A percentile compares a stretch with the other conserved stretches of the same genome.
These are phyloP conservation scores for Solea solea DNA, from an alignment of 2,113 vertebrate species.

Conservation along the genomic window DNA sequence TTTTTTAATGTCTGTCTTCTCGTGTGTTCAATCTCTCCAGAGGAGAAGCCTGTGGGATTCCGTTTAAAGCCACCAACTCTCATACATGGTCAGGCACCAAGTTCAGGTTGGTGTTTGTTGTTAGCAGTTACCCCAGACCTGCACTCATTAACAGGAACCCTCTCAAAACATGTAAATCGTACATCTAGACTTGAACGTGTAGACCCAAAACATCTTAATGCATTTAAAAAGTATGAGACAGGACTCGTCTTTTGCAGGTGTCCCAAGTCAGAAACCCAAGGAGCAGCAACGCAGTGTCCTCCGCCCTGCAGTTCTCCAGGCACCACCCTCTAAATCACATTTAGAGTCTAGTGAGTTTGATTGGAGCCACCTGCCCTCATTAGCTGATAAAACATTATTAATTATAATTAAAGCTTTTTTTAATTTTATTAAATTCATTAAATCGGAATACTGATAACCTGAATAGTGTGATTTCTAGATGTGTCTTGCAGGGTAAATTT, in stretches of 20 bases:
- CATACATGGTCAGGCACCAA: conserved; percentile 97
- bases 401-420: background rate
- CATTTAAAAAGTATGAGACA: conserved; percentile 30
- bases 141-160: conserved; percentile 7
- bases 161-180: conserved; percentile 16
- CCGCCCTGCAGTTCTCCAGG: conserved; percentile 93
- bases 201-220: background rate
- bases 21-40: conserved; percentile 76
- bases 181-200: conserved; percentile 9
- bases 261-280: conserved; percentile 97
- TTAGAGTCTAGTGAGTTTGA: conserved; percentile 86
- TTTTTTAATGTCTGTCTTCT: conserved; percentile 26
- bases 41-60: conserved; percentile 96
- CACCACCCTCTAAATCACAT: conserved; percentile 90
- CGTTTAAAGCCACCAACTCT: conserved; percentile 96
- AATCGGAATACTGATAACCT: background rate
- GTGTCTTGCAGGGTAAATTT: background rate
- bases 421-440: background rate
- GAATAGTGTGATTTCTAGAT: background rate
- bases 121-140: background rate
- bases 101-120: conserved; percentile 86
- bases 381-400: conserved; percentile 25
- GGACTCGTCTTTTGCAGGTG: conserved; percentile 83
- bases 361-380: background rate
- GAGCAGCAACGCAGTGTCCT: conserved; percentile 96